Base-by-base conservation (phyloP, 2,113 vertebrate genomes). In the Trogon melanurus region DNA sequence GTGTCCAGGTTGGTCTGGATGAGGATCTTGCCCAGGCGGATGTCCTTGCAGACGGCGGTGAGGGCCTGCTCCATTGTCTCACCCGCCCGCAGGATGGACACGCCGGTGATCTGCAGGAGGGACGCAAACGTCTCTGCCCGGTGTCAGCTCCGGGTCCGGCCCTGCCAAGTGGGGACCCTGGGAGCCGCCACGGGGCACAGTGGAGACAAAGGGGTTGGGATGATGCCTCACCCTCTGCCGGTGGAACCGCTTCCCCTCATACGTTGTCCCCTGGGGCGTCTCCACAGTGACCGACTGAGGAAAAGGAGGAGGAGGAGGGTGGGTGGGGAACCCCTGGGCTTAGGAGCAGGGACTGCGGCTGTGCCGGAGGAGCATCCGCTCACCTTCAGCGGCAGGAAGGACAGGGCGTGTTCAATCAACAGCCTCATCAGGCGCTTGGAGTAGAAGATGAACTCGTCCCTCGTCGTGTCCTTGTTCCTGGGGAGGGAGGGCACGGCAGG, bases 51-150 rank as follows among this genome's bases (percentile, higher is more conserved):
- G 10, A 99, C 99, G 0, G 99, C 99, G 4, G 98, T 99, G 66
- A 99, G 98, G 2, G 99, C 98, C 96, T 98, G 99, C 93, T 99
- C 99, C 99, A 99, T 99, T 29, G 99, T 99, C 98, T 99, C 99
- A 2, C 99, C 99, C 0, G 99, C 99, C 3, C 99, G 97, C 78
- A 99, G 98, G 93, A 99, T 99, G 72, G 99, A 99, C 66, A 99
- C 98, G 0, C 99, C 99, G 0, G 99, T 99, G 93, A 99, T 98
- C 99, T 99, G 70, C 25, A 34, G 26, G 13, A n/a, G 34, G 67
- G 62, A 36, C 8, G 9, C 9, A 27, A 22, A 61, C 5, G 36
- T 36, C 36, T 36, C 36, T 36, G 36, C 36, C 36, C 36, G 36
- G 36, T 36, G 36, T 36, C 36, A 36, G 36, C 36, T 36, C 36